Evolutionary conservation across 2,113 vertebrate species (phyloP), one percentile per base, ranked within the genome.

Genomic region (Nycticryphes semicollaris): DNA sequence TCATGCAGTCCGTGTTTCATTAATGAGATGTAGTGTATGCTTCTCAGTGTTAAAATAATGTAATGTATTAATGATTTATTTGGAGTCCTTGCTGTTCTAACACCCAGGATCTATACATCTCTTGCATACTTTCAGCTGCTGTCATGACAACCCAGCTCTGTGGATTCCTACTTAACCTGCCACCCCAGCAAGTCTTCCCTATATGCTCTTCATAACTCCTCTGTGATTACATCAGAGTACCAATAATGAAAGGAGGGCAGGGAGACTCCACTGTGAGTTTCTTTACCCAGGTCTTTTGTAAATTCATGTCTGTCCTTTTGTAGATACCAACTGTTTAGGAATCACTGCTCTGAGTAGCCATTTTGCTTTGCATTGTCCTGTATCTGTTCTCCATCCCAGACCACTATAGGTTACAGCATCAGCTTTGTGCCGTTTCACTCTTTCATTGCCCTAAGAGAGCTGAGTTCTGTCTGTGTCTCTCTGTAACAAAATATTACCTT

Each of bases 141-240:
- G 95, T 96, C 96, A 96, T 97, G 96, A 96, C 96, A 96, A 96
- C 95, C 92, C 94, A 89, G 94, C 89, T 96, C 96, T 89, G 86
- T 95, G 94, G 95, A 94, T 94, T 96, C 86, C 92, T 95, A 81
- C 94, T 96, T 97, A 96, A 97, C 96, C 96, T 96, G 91, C 95
- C 95, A 94, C 92, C 87, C 94, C 95, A 83, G 87, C 92, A 96
- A 96, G 95, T 94, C 84, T 84, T 96, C 70, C 74, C 86, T 95
- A 54, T 93, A 75, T 90, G 87, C 94, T 94, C 96, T 95, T 89
- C 92, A 43, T 96, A 93, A 85, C 95, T 94, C 86, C 89, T 80
- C 5, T 85, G 91, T 92, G 89, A 43, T 95, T 94, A 84, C 94
- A 87, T 84, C 85, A 70, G 92, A 96, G 83, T 92, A 91, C 94